These are phyloP conservation scores for Linnaemya vulpina DNA, from an alignment of 2,888 invertebrate species.

Conservation along the genomic window DNA sequence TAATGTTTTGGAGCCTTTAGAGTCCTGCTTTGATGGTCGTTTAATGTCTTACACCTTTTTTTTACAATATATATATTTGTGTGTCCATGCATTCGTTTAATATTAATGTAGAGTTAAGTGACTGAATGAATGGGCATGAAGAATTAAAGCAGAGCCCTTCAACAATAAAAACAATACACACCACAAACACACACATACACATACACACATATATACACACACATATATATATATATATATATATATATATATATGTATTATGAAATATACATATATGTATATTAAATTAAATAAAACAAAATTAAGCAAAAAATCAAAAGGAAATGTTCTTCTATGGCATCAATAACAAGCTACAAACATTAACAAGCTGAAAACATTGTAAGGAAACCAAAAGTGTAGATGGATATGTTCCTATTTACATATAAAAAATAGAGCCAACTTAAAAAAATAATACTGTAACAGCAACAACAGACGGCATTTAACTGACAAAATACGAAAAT, in stretches of 20 bases:
- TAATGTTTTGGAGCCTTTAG: background rate
- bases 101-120: slow-evolving; percentile 38
- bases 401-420: background rate
- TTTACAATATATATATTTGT: background rate
- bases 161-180: slow-evolving; percentile 1
- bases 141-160: slow-evolving; percentile 39
- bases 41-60: slow-evolving; percentile 14
- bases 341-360: slow-evolving; percentile 54
- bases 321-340: slow-evolving; percentile 49
- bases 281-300: background rate
- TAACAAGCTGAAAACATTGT: slow-evolving; percentile 40
- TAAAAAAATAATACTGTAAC: slow-evolving; percentile 13
- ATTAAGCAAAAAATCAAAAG: slow-evolving; percentile 17
- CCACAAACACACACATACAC: too few relatives aligned
- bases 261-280: too few relatives aligned
- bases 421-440: slow-evolving; percentile 8
- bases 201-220: too few relatives aligned
- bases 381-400: slow-evolving; percentile 46
- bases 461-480: slow-evolving; percentile 35
- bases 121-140: slow-evolving; percentile 42
- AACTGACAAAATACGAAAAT: slow-evolving; percentile 42
- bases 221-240: too few relatives aligned
- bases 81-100: slow-evolving; percentile 14
- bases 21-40: slow-evolving; percentile 3
- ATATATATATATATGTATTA: too few relatives aligned